Conservation (phyloP, 2,797 vertebrate genomes). For the Centropyge bicolor region DNA sequence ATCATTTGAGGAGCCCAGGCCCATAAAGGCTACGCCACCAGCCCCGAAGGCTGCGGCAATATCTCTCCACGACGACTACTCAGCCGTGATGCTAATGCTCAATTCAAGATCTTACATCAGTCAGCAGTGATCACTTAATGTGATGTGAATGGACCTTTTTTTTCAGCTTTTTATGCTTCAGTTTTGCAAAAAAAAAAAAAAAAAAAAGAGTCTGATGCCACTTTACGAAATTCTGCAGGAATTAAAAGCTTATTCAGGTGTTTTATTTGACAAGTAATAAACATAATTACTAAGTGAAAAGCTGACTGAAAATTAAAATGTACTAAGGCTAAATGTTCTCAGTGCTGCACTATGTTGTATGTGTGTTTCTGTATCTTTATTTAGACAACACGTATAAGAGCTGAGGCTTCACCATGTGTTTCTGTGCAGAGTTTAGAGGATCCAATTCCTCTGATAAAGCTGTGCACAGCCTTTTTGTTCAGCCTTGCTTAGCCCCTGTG, state of each 20-base stretch:
- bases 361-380: not conserved
- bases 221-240: not conserved
- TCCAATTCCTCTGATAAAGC: not conserved
- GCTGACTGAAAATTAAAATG: not conserved
- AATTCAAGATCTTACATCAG: not conserved
- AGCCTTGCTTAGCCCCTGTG: not conserved
- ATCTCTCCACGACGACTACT: not conserved
- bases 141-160: not conserved
- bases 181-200: not conserved
- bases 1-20: conserved; percentile 7
- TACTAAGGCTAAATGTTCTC: not conserved
- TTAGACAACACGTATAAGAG: not conserved
- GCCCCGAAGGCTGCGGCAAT: not conserved
- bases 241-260: not conserved
- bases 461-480: not conserved
- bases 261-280: not conserved
- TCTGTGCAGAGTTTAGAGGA: not conserved
- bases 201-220: not conserved
- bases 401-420: not conserved
- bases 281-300: not conserved
- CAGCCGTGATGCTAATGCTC: not conserved
- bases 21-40: not conserved
- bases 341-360: too few species aligned
- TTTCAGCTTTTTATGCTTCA: not conserved
- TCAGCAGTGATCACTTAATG: not conserved